Conservation (phyloP, 2,797 vertebrate species). For the Oryzias sinensis region DNA sequence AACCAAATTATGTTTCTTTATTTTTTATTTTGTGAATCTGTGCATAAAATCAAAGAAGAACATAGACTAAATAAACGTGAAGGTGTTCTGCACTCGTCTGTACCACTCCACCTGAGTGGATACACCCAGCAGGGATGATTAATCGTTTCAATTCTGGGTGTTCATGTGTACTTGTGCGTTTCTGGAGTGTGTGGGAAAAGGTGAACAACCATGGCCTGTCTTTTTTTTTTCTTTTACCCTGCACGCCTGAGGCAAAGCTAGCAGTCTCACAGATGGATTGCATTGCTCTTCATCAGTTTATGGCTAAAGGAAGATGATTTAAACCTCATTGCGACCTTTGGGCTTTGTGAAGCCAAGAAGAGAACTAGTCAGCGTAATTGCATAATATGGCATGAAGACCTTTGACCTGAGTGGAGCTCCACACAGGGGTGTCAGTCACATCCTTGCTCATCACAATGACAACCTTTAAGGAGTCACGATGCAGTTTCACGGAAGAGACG, state of each 20-base stretch:
- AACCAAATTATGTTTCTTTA: constrained; percentile 35
- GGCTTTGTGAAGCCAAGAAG: constrained; percentile 39
- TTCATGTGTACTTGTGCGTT: constrained; percentile 46
- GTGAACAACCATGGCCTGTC: constrained; percentile 15
- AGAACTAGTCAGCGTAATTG: constrained; percentile 55
- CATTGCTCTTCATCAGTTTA: constrained; percentile 44
- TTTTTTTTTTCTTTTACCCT: constrained; percentile 39
- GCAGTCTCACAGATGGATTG: constrained; percentile 43
- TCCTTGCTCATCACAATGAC: constrained; percentile 33
- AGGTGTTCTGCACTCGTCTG: constrained; percentile 21
- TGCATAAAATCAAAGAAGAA: constrained; percentile 27
- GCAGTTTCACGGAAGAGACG: not conserved
- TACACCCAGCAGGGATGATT: constrained; percentile 42
- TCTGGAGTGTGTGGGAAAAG: constrained; percentile 47
- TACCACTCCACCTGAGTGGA: constrained; percentile 30
- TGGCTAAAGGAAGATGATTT: constrained; percentile 52
- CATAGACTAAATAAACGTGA: constrained; percentile 26
- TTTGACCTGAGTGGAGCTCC: constrained; percentile 53
- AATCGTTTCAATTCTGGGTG: constrained; percentile 48
- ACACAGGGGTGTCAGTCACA: constrained; percentile 30
- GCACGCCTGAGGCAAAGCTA: constrained; percentile 49
- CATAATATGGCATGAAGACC: constrained; percentile 72
- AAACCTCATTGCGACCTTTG: constrained; percentile 60
- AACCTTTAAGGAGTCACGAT: no score
- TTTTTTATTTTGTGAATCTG: constrained; percentile 44